A percentile compares a stretch with the other conserved stretches of the same genome.
These are phyloP conservation scores for Galerucella pusilla DNA, from an alignment of 2,888 invertebrate species.

Conservation along the genomic window DNA sequence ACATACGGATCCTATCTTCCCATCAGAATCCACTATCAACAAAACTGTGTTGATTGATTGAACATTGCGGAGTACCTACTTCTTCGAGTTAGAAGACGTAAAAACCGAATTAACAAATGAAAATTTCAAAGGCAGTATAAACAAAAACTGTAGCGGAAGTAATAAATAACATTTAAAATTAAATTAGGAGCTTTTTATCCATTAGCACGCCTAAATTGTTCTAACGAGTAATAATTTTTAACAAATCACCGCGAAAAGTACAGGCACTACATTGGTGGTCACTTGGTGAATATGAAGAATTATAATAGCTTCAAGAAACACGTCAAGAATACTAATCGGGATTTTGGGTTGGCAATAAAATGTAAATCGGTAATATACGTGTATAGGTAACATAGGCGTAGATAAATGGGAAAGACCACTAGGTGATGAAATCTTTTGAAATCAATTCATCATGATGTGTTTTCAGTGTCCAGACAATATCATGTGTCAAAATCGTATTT, in stretches of 20 bases:
- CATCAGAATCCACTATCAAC: too few relatives aligned
- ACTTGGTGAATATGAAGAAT: neutral
- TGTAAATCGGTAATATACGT: neutral
- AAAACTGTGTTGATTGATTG: too few relatives aligned
- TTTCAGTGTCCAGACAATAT: too few relatives aligned
- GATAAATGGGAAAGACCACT: neutral
- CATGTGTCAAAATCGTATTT: too few relatives aligned
- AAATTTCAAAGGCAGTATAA: neutral
- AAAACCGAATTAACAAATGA: neutral
- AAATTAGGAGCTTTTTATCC: neutral
- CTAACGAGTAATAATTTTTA: constrained; percentile 1
- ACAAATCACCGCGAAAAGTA: neutral
- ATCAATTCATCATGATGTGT: too few relatives aligned
- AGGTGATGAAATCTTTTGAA: too few relatives aligned
- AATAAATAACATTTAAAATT: neutral
- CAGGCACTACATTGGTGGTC: constrained; percentile 1
- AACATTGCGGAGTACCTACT: too few relatives aligned
- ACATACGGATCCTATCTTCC: too few relatives aligned
- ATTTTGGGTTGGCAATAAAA: neutral
- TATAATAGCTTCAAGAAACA: neutral
- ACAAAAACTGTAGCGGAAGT: neutral
- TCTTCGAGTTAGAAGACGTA: too few relatives aligned
- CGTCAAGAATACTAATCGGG: neutral
- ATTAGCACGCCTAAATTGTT: constrained; percentile 4
- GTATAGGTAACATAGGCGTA: neutral